Base-by-base conservation (phyloP, 2,113 vertebrate species). In the Phalacrocorax pelagicus region DNA sequence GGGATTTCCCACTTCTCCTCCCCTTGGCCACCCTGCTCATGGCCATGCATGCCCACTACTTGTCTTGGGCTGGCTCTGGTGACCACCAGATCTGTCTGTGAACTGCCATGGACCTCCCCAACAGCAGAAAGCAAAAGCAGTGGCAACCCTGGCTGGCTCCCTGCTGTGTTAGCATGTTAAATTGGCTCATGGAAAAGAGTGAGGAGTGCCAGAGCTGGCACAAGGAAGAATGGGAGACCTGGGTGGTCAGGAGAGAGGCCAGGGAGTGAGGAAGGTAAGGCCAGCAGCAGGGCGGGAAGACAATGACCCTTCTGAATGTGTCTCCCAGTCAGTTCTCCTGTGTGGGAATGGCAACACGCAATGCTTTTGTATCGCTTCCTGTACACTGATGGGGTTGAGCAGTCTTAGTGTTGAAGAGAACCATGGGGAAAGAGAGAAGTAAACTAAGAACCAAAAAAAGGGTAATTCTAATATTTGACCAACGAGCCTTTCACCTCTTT, bases 351-450 rank as follows among this genome's bases (percentile, higher is more conserved):
- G 20, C 22, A 62, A 44, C 12, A 51, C 74, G 22, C 2, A 0
- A 49, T 49, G 34, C 32, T 71, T 66, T 88, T n/a, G 8, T 3
- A 0, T 58, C 0, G 0, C 5, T 52, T 86, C 47, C 30, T 92
- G 49, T 75, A 40, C 46, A 22, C 9, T 26, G 5, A 8, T 49
- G 17, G 38, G 4, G 2, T 51, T 66, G 15, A 70, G 22, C 0
- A 0, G 15, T 67, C 19, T 62, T 52, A 46, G 4, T 30, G 20
- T 59, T 70, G 38, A 88, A 86, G 29, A 81, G 5, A 52, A 67
- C 27, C 0, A 54, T 1, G 4, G 26, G 70, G 36, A 89, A 83
- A 55, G 38, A 65, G 24, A 17, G 6, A 90, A 52, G 58, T 24
- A 42, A 15, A 72, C 6, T 65, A 34, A 59, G 19, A 69, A 55